A percentile compares a stretch with the other conserved stretches of the same genome.
These are phyloP conservation scores for Busseola fusca DNA, from an alignment of 2,888 invertebrate genomes.

Conservation along the genomic window DNA sequence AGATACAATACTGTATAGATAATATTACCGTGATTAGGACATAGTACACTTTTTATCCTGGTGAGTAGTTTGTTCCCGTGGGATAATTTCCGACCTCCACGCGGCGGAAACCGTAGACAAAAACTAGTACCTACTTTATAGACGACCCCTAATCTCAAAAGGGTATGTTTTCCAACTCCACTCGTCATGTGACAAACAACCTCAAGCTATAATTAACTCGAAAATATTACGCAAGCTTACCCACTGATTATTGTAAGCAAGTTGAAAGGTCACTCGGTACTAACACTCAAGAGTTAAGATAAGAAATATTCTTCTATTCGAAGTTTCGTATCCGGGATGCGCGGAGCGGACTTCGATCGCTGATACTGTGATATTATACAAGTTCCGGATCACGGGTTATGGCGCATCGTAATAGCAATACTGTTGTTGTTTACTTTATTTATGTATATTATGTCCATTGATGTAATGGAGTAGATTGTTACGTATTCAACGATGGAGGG, in stretches of 20 bases:
- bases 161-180: not conserved
- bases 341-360: slow-evolving; percentile 50
- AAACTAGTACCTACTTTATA: not conserved
- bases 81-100: not conserved
- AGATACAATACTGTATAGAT: no score
- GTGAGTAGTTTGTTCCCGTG: no score
- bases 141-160: no score
- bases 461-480: not conserved
- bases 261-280: slow-evolving; percentile 49
- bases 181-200: slow-evolving; percentile 16
- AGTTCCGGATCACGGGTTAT: slow-evolving; percentile 48
- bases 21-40: no score
- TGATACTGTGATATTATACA: slow-evolving; percentile 38
- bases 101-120: not conserved
- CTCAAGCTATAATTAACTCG: slow-evolving; percentile 29
- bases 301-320: slow-evolving; percentile 32
- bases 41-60: no score
- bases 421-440: slow-evolving; percentile 31
- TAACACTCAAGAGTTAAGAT: slow-evolving; percentile 47
- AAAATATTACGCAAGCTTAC: slow-evolving; percentile 53
- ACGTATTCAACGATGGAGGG: not conserved
- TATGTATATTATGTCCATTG: slow-evolving; percentile 20
- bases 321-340: slow-evolving; percentile 56
- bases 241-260: slow-evolving; percentile 50
- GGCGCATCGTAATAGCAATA: slow-evolving; percentile 30